Evolutionary conservation across 2,797 vertebrate genomes (phyloP).

Genomic region (Leptodactylus fallax): DNA sequence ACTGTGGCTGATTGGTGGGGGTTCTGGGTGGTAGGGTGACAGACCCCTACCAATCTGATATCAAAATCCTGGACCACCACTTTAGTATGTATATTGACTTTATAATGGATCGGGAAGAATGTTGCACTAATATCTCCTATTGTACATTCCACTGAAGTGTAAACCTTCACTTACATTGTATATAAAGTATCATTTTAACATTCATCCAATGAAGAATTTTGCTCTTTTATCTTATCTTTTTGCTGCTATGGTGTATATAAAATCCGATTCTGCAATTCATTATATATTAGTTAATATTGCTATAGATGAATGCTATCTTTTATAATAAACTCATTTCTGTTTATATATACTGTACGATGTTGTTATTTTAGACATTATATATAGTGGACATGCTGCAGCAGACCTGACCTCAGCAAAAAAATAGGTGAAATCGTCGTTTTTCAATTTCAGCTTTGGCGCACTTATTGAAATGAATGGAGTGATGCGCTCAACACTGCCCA

Average conservation of each 20-base stretch:
- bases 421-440: too few relatives aligned
- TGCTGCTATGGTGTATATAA: neutral
- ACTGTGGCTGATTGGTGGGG: too few relatives aligned
- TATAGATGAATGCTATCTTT: neutral
- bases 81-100: neutral
- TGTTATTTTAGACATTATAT: neutral
- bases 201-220: neutral
- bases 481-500: too few relatives aligned
- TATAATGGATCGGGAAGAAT: neutral
- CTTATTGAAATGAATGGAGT: too few relatives aligned
- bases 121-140: neutral
- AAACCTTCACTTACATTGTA: neutral
- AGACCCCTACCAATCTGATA: too few relatives aligned
- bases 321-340: neutral
- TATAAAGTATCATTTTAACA: neutral
- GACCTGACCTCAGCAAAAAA: too few relatives aligned
- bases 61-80: neutral
- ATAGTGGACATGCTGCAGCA: neutral
- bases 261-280: neutral
- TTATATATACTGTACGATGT: neutral
- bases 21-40: too few relatives aligned
- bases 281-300: neutral
- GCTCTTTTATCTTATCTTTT: neutral
- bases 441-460: too few relatives aligned
- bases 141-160: neutral